phyloP scores from a whole-genome alignment of 2,113 vertebrate genomes.

The Corvus hawaiiensis region DNA sequence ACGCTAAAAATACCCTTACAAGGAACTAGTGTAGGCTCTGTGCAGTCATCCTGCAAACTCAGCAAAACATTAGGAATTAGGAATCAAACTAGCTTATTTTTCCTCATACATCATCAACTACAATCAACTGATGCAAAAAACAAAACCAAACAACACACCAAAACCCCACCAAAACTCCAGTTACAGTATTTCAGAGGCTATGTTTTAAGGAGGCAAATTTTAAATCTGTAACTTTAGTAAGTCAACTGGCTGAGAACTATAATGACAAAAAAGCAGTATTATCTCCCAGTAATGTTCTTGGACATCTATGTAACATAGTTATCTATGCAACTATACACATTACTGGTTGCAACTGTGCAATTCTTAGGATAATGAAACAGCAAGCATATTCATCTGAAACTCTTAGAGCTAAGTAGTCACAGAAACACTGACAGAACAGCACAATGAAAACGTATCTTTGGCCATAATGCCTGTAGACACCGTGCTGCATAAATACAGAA shows the following conservation, averaged over 20 bases:
- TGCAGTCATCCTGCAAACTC: not conserved
- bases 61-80: not conserved
- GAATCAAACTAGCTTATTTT: not conserved
- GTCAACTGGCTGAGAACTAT: not conserved
- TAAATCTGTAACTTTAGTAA: not conserved
- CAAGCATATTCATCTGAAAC: not conserved
- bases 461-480: conserved; percentile 1
- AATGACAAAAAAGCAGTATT: not conserved
- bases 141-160: not conserved
- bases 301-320: not conserved
- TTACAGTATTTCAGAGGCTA: not conserved
- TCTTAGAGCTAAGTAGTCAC: not conserved
- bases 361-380: not conserved
- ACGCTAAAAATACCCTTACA: conserved; percentile 6
- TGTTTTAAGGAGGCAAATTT: not conserved
- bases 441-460: not conserved
- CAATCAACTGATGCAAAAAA: not conserved
- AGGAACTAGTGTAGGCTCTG: not conserved
- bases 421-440: not conserved
- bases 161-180: not conserved
- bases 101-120: not conserved
- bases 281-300: not conserved
- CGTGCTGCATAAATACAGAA: not conserved
- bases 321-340: not conserved
- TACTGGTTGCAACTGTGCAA: not conserved